A percentile compares a stretch with the other conserved stretches of the same genome.
These are phyloP conservation scores for Pteropus rufus DNA, from an alignment of 2,797 vertebrate species.

Conservation along the genomic window DNA sequence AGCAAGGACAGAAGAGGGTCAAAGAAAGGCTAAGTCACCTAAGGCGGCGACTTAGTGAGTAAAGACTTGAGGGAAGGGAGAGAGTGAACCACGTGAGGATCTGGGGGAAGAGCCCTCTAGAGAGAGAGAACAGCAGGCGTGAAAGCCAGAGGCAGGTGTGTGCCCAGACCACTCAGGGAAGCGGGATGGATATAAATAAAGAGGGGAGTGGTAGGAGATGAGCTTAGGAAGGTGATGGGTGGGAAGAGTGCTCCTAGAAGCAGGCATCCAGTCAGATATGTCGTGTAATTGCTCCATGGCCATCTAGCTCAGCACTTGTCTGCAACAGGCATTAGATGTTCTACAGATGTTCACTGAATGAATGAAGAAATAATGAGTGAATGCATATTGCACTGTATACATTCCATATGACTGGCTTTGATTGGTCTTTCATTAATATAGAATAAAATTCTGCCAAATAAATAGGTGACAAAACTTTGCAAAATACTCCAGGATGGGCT, in stretches of 20 bases:
- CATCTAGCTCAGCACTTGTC: neutral
- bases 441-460: neutral
- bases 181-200: neutral
- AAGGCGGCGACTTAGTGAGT: neutral
- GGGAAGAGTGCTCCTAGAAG: neutral
- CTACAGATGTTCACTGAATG: neutral
- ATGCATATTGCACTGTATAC: too few relatives aligned
- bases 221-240: neutral
- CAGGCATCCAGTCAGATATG: neutral
- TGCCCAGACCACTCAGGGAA: neutral
- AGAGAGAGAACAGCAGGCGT: neutral
- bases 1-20: neutral
- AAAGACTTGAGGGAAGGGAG: neutral
- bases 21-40: neutral
- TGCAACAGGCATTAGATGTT: neutral
- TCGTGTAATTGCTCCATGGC: neutral
- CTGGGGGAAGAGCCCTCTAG: neutral
- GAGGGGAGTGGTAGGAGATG: neutral
- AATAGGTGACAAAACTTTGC: neutral
- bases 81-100: fast-evolving
- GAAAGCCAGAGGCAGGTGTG: neutral
- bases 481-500: neutral
- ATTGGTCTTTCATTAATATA: neutral
- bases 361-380: neutral
- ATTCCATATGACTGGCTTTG: neutral